Percentiles rank a stretch among this genome's conserved stretches.
Conservation (phyloP, 2,113 vertebrate species). For the Grantiella picta region DNA sequence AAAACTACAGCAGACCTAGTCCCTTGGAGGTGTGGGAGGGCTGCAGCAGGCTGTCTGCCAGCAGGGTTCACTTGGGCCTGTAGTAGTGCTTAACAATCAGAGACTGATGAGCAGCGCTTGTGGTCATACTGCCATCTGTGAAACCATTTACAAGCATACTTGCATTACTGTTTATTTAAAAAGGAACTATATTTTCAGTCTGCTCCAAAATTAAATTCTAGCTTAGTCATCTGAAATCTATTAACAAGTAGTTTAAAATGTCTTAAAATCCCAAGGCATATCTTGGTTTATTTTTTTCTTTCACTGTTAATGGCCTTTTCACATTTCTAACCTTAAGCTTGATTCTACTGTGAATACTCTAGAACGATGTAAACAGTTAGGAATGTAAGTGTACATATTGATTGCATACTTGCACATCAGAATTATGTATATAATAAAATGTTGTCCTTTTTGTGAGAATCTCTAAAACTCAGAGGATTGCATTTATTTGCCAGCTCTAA, state of each 20-base stretch:
- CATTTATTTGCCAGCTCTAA: slow-evolving; percentile 55
- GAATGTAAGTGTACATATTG: slow-evolving; percentile 81
- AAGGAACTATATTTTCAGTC: slow-evolving; percentile 69
- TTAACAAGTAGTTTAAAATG: slow-evolving; percentile 61
- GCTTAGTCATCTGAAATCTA: slow-evolving; percentile 58
- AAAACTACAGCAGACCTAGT: background rate
- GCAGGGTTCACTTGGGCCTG: slow-evolving; percentile 23
- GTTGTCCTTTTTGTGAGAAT: slow-evolving; percentile 77
- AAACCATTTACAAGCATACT: slow-evolving; percentile 35
- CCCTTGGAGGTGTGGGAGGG: background rate
- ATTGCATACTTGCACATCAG: slow-evolving; percentile 88
- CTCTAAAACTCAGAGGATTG: slow-evolving; percentile 67
- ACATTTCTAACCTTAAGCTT: slow-evolving; percentile 79
- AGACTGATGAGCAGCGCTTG: slow-evolving; percentile 32
- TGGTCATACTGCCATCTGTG: slow-evolving; percentile 54
- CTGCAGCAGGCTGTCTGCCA: slow-evolving; percentile 32
- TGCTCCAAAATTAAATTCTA: slow-evolving; percentile 70
- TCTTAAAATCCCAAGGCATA: slow-evolving; percentile 61
- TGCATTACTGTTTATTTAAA: slow-evolving; percentile 62
- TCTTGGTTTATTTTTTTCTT: slow-evolving; percentile 54
- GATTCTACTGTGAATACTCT: slow-evolving; percentile 75
- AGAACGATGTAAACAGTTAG: slow-evolving; percentile 76
- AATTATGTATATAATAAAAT: slow-evolving; percentile 81
- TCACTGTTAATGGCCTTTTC: slow-evolving; percentile 74
- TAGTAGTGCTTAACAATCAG: slow-evolving; percentile 33